phyloP scores from a whole-genome alignment of 2,797 vertebrate species.

The Lacerta agilis region DNA sequence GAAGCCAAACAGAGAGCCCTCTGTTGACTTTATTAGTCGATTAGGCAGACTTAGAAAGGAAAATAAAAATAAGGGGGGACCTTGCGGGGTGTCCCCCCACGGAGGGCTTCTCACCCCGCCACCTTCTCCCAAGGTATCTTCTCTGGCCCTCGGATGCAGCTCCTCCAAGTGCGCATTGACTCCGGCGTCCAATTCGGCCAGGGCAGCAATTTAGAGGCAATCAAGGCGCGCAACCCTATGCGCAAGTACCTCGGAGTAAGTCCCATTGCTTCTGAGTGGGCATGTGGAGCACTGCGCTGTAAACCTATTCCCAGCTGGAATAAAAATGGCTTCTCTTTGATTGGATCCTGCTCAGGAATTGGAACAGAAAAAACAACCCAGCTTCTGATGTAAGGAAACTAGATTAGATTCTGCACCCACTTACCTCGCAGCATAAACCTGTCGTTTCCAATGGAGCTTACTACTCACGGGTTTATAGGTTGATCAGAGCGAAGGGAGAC shows the following conservation, averaged over 20 bases:
- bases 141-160: neutral
- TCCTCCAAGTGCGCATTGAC: too few species aligned
- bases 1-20: constrained; percentile 83
- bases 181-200: too few species aligned
- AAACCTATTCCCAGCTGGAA: neutral
- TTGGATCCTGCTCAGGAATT: neutral
- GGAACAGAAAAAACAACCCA: neutral
- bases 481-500: neutral
- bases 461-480: too few species aligned
- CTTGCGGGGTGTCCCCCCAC: neutral
- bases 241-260: too few species aligned
- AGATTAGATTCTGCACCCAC: neutral
- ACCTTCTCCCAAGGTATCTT: neutral
- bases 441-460: neutral
- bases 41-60: constrained; percentile 79
- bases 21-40: constrained; percentile 83
- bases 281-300: neutral
- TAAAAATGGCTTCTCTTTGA: neutral
- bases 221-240: too few species aligned
- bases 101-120: neutral
- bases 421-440: neutral
- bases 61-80: constrained; percentile 73
- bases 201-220: too few species aligned
- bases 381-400: neutral
- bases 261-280: neutral